A percentile compares a stretch with the other conserved stretches of the same genome.
phyloP scores from a whole-genome alignment of 37 sponge, comb jelly and placozoan species.

The Hormiphora californensis region DNA sequence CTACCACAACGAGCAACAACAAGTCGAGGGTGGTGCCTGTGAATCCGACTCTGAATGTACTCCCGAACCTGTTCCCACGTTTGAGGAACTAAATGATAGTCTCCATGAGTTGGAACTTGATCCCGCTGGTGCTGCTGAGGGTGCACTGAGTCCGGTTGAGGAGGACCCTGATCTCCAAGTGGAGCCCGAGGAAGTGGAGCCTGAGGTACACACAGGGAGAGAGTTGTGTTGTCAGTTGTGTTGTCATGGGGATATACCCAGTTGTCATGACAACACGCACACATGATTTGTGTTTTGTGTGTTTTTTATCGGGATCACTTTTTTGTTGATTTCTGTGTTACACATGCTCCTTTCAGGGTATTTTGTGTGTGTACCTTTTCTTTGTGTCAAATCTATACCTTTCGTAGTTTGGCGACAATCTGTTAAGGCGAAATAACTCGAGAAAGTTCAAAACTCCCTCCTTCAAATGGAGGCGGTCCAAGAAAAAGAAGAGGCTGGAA shows the following conservation, averaged over 20 bases:
- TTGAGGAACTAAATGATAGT: neutral
- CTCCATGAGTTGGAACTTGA: neutral
- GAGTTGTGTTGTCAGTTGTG: neutral
- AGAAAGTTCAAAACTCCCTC: slow-evolving; percentile 54
- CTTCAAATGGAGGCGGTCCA: slow-evolving; percentile 50
- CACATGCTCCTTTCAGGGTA: too few relatives aligned
- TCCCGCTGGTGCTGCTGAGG: neutral
- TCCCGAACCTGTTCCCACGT: too few relatives aligned
- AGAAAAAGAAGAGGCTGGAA: neutral
- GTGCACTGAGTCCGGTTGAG: neutral
- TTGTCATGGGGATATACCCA: too few relatives aligned
- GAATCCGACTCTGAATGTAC: too few relatives aligned
- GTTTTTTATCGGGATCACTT: too few relatives aligned
- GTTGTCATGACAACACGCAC: too few relatives aligned
- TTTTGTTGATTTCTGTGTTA: too few relatives aligned
- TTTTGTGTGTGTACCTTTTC: slow-evolving; percentile 8
- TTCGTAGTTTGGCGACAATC: neutral
- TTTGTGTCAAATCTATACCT: neutral
- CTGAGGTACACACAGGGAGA: neutral
- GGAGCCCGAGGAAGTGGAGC: neutral
- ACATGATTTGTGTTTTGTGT: too few relatives aligned
- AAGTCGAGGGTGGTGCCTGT: neutral
- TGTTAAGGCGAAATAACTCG: slow-evolving; percentile 37
- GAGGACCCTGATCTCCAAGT: neutral
- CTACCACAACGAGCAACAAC: neutral